Base-by-base conservation (phyloP, 2,797 vertebrate genomes). In the Clangula hyemalis region DNA sequence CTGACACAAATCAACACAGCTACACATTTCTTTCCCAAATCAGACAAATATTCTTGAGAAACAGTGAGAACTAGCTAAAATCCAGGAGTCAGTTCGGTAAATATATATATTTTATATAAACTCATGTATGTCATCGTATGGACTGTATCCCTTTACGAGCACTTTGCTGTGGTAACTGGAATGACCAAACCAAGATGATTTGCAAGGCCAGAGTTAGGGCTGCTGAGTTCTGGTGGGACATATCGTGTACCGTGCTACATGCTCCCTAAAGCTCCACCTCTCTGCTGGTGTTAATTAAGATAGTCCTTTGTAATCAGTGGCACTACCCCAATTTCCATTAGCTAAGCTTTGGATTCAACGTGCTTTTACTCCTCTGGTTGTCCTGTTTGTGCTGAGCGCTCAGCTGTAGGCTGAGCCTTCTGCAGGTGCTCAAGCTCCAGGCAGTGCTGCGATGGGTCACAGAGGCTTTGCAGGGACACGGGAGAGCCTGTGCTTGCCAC, bases 381-480 rank as follows among this genome's bases (percentile, higher is more conserved):
- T 41, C 91, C 94, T 93, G 77, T 91, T 87, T 58, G 85, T 92
- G 78, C 57, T 0, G 2, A 95, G 77, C 83, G 20, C 45, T 77
- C 64, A 32, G 8, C 93, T 80, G 49, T 69, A 57, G 68, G 85
- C 71, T 72, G 61, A 87, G 22, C 85, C 80, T 88, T 47, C 10
- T 19, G 77, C 57, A 71, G 94, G 86, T 85, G 34, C 73, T 82
- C 6, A 2, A 25, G 51, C 71, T 53, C 3, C 3, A 49, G 24
- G 77, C 58, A 70, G 87, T 34, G 49, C 77, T 32, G 80, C 34
- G 68, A 34, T 82, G 69, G 84, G 73, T 90, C 68, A 4, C 19
- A 9, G 0, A 0, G 38, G 53, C 0, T 0, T 36, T 14, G 25
- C 0, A 2, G 66, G 65, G 78, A 13, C 56, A 2, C 0, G 25